Conservation (phyloP, 2,888 invertebrate species). For the Ganaspis brasiliensis region DNA sequence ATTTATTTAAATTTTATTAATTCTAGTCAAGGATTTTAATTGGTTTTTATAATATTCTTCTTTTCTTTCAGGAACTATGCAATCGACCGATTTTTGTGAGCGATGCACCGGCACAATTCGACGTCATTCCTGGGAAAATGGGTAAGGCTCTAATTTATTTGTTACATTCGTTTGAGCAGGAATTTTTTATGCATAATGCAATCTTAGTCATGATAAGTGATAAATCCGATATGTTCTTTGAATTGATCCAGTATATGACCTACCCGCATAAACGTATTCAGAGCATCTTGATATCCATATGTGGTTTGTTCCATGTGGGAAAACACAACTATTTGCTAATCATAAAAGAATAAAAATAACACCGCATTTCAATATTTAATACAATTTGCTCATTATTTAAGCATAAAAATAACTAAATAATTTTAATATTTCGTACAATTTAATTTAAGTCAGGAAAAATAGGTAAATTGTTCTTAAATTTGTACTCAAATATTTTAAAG, state of each 20-base stretch:
- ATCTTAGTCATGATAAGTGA: background rate
- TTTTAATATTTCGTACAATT: too few species aligned
- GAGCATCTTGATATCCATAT: conserved; percentile 41
- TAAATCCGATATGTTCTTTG: conserved; percentile 16
- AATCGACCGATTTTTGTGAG: conserved; percentile 90
- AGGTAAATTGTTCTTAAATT: too few species aligned
- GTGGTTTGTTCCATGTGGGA: conserved; percentile 13
- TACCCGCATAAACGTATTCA: conserved; percentile 28
- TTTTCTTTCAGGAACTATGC: conserved; percentile 87
- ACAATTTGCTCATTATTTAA: background rate
- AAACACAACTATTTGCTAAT: conserved; percentile 6
- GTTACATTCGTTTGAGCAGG: background rate
- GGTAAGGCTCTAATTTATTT: conserved; percentile 83
- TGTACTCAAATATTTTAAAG: too few species aligned
- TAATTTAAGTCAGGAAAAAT: too few species aligned
- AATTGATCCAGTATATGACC: conserved; percentile 35
- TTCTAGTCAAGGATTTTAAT: background rate
- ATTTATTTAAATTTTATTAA: too few species aligned
- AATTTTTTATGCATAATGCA: conserved; percentile 14
- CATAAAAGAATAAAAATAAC: conserved; percentile 6
- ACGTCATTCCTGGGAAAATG: conserved; percentile 93
- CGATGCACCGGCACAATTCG: conserved; percentile 90
- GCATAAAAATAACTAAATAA: background rate
- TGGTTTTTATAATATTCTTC: conserved; percentile 60
- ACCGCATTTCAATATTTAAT: background rate